A percentile compares a stretch with the other conserved stretches of the same genome.
Conservation (phyloP, 2,888 invertebrate genomes). For the Trilocha varians region DNA sequence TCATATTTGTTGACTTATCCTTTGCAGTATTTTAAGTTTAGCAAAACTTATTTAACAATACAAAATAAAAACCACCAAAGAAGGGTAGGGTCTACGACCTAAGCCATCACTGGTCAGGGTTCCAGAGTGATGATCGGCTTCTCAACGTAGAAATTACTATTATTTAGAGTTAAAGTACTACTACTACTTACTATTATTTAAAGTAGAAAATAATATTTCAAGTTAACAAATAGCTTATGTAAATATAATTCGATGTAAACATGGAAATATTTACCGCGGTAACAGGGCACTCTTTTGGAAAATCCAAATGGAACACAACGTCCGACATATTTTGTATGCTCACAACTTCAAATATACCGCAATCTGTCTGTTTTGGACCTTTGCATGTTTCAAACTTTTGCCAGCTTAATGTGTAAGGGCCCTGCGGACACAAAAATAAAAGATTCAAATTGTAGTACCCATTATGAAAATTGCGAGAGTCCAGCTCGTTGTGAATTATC, state of each 20-base stretch:
- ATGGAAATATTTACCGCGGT: slow-evolving; percentile 31
- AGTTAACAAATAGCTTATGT: no score
- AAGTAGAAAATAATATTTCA: no score
- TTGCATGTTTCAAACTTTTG: slow-evolving; percentile 39
- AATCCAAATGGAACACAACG: slow-evolving; percentile 37
- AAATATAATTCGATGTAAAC: background rate
- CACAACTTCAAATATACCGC: slow-evolving; percentile 33
- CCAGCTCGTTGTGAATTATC: background rate
- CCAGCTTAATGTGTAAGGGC: slow-evolving; percentile 40
- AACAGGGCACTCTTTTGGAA: slow-evolving; percentile 41
- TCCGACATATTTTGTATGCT: slow-evolving; percentile 41
- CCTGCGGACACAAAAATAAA: slow-evolving; percentile 28
- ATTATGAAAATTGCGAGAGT: background rate
- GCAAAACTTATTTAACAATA: no score
- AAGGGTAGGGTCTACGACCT: no score
- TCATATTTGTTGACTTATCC: no score
- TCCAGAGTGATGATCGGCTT: no score
- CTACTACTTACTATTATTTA: no score
- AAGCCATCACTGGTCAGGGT: background rate
- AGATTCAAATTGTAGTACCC: background rate
- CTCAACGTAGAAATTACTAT: no score
- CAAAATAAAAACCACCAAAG: no score
- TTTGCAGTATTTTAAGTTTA: no score
- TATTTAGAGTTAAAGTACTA: no score
- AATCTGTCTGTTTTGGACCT: slow-evolving; percentile 46